phyloP scores from a whole-genome alignment of 2,888 invertebrate genomes.

The Cenopis cana region DNA sequence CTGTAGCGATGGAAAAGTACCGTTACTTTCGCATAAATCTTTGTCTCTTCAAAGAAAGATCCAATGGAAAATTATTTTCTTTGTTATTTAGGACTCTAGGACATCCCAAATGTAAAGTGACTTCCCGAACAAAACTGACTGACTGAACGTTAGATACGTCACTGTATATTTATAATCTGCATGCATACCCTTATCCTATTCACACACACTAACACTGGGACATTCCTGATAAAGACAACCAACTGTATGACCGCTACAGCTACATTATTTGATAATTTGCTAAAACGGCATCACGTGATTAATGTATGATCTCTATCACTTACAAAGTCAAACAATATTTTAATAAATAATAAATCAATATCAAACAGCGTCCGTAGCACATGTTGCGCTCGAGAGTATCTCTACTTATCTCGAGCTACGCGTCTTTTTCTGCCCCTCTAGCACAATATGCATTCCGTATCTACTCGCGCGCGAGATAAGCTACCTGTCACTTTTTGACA shows the following conservation, averaged over 20 bases:
- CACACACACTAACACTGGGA: constrained; percentile 78
- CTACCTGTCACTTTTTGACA: too few relatives aligned
- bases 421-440: too few relatives aligned
- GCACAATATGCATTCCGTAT: too few relatives aligned
- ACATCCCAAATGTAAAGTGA: background rate
- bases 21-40: background rate
- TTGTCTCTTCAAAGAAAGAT: background rate
- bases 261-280: background rate
- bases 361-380: too few relatives aligned
- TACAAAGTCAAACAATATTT: too few relatives aligned
- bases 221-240: constrained; percentile 71
- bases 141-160: background rate
- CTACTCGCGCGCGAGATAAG: too few relatives aligned
- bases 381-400: too few relatives aligned
- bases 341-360: too few relatives aligned
- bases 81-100: background rate
- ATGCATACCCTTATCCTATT: constrained; percentile 63
- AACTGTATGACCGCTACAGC: constrained; percentile 46
- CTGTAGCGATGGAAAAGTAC: background rate
- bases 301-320: too few relatives aligned
- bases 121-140: background rate
- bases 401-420: too few relatives aligned
- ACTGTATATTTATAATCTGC: constrained; percentile 52
- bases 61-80: constrained; percentile 8
- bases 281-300: too few relatives aligned